phyloP scores from a whole-genome alignment of 2,113 vertebrate species.

The Eulacestoma nigropectus region DNA sequence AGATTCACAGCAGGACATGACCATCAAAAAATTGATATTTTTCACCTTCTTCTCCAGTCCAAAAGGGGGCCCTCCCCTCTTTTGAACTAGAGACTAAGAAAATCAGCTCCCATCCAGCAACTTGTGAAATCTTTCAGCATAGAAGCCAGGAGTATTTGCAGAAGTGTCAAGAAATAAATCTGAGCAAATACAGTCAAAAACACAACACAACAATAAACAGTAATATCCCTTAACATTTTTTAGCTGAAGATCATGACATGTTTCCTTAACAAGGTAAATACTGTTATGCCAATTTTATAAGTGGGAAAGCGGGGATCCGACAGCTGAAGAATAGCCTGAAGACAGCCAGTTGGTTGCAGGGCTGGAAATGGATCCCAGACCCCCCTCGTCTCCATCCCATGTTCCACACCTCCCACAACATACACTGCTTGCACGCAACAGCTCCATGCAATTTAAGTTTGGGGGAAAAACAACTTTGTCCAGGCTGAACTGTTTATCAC shows the following conservation, averaged over 20 bases:
- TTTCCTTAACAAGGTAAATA: background rate
- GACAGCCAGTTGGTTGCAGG: background rate
- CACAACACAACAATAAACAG: background rate
- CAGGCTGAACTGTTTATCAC: background rate
- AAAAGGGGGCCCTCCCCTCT: background rate
- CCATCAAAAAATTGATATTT: background rate
- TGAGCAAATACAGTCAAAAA: background rate
- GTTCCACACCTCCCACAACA: background rate
- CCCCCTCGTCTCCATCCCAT: background rate
- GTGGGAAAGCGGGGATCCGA: background rate
- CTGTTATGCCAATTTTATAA: background rate
- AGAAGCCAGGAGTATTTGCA: background rate
- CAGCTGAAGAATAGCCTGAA: background rate
- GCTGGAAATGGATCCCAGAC: slow-evolving; percentile 22
- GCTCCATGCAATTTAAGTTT: background rate
- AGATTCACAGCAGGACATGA: background rate
- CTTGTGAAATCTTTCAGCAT: background rate
- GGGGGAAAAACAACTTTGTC: background rate
- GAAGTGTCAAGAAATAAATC: background rate
- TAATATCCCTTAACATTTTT: background rate
- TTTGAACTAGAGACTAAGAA: background rate
- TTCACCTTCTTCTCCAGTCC: background rate
- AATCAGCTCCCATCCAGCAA: background rate
- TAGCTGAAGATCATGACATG: background rate
- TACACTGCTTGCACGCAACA: background rate